phyloP scores from a whole-genome alignment of 2,113 vertebrate species.

The Seriola aureovittata region DNA sequence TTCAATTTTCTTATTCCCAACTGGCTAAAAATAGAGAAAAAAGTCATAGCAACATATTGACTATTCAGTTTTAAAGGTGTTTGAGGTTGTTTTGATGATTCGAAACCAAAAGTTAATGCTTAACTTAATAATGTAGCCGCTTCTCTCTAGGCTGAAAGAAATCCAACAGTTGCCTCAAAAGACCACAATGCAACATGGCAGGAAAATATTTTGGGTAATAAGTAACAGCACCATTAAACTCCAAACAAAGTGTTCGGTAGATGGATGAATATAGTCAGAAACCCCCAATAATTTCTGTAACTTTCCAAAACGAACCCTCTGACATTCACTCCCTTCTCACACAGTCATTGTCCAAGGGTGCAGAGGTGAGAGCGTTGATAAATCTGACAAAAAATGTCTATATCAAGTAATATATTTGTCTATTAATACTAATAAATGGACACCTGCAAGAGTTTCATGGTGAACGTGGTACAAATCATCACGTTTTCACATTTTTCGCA shows the following conservation, averaged over 20 bases:
- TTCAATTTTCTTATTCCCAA: no score
- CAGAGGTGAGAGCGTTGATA: no score
- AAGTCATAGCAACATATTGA: neutral
- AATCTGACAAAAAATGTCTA: neutral
- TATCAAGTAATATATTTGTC: neutral
- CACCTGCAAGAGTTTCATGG: neutral
- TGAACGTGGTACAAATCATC: neutral
- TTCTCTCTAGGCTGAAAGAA: neutral
- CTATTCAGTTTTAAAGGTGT: neutral
- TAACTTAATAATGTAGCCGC: neutral
- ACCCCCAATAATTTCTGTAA: no score
- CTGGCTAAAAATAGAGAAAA: no score
- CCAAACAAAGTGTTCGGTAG: no score
- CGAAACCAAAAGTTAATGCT: neutral
- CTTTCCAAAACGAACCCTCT: no score
- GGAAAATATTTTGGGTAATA: no score
- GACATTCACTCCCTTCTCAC: no score
- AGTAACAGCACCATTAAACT: no score
- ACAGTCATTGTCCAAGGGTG: no score
- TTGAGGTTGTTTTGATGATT: neutral
- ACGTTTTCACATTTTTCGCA: neutral
- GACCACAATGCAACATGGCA: neutral
- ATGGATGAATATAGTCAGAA: neutral
- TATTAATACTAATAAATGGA: conserved; percentile 5
- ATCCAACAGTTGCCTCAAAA: neutral